Evolutionary conservation across 1,140 invertebrate species (phyloP), one percentile per base, ranked within the genome.

Genomic region (Neodiprion virginianus): DNA sequence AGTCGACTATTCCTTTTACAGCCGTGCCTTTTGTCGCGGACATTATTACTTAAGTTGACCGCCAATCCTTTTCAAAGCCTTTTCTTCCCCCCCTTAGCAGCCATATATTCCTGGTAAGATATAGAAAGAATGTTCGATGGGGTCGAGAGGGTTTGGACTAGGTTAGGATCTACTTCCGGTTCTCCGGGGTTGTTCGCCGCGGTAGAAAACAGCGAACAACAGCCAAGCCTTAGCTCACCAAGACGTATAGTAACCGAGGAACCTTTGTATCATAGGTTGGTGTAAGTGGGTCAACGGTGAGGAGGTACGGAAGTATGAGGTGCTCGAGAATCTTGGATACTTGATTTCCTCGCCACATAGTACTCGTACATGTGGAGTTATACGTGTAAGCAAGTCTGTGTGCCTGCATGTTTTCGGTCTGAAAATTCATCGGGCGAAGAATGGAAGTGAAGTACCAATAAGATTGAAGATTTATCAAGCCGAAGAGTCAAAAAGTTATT

Each of bases 301-400:
- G 53, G 53, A 61, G 53, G 53, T 61, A 61, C 53, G 53, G 53
- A 61, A 61, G 53, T 11, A 61, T 61, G 8, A 61, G 53, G n/a
- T 61, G n/a, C 53, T 61, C 53, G 53, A 61, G 53, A 61, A 61
- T 61, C n/a, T 61, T 17, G n/a, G 53, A 61, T 61, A 61, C 53
- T 61, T 61, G 53, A 61, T 61, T 61, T 61, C 53, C n/a, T 61
- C 53, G 53, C 11, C 2, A 61, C 8, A 61, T 17, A 61, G 5
- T 40, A 40, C 28, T 40, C 28, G 28, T 61, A 61, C 11, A 61
- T 14, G 28, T 40, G 11, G n/a, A 61, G 53, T 11, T 5, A 40
- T 40, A 40, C 28, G 28, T 40, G 28, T 40, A 40, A 21, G 17
- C 17, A 21, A 40, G 28, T 40, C 28, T 40, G 5, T 1, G 28